Base-by-base conservation (phyloP, 1,140 invertebrate species). In the Tenebrio molitor region DNA sequence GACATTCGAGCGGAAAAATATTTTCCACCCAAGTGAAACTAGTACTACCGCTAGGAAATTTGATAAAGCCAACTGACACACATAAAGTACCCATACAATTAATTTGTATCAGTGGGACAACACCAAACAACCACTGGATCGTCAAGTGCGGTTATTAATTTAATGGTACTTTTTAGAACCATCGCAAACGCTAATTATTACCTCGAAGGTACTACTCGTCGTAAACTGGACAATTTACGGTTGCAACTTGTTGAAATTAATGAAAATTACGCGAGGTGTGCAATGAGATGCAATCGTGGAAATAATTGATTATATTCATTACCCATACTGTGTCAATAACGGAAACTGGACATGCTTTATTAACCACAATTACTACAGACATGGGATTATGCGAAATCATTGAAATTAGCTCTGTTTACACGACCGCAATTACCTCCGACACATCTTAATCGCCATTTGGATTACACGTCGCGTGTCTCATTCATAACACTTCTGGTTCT, bases 251-350 rank as follows among this genome's bases (percentile, higher is more conserved):
- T 39, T 39, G 36, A 39, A 7, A 39, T 39, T 39, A 39, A 39
- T 39, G 36, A 39, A 39, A 39, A 39, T 39, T 39, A 12, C 36
- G 12, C 36, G n/a, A 5, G 2, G 7, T n/a, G 46, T 53, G 46
- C 46, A 19, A 53, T 53, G 46, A 53, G 46, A 53, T 23, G 46
- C 10, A 53, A 53, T 53, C 21, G 46, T 53, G 46, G 46, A 53
- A 21, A 53, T 53, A 53, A 53, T 53, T 53, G 46, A 53, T 53
- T 53, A 23, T 53, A 6, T 53, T 53, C 46, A 53, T 53, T 53
- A 53, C 7, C 17, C 19, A n/a, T 53, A 53, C 7, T 53, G 46
- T 53, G 46, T 53, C 46, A 53, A 23, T 53, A 53, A 53, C 46
- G 46, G 46, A 19, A 50, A 53, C 46, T 23, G 46, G 19, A 7